These are phyloP conservation scores for Probosciger aterrimus DNA, from an alignment of 2,113 vertebrate species.

Conservation along the genomic window DNA sequence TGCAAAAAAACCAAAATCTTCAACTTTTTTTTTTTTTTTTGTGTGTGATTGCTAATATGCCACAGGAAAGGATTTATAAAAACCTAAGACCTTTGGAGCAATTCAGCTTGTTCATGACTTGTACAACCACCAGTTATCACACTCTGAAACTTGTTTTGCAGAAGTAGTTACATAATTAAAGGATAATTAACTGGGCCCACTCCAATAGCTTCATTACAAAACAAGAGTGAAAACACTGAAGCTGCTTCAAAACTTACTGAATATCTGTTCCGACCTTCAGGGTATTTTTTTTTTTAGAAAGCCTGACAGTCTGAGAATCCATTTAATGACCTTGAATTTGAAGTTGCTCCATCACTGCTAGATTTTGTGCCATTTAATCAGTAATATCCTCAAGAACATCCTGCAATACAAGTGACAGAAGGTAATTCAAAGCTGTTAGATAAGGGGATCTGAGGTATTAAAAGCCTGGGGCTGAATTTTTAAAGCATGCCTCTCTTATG, in stretches of 20 bases:
- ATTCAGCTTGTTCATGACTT: neutral
- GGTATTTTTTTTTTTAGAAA: neutral
- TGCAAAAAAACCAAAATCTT: neutral
- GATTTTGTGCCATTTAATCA: constrained; percentile 18
- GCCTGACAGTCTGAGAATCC: neutral
- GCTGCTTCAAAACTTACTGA: neutral
- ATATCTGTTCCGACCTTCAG: neutral
- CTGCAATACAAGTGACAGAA: neutral
- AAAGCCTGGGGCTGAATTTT: neutral
- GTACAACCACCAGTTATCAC: neutral
- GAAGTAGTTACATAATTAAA: neutral
- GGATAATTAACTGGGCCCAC: neutral
- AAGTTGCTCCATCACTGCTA: neutral
- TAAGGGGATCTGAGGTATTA: neutral
- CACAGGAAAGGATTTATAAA: neutral
- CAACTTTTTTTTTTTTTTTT: neutral
- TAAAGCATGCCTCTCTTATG: neutral
- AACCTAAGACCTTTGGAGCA: neutral
- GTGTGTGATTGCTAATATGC: neutral
- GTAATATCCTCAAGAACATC: constrained; percentile 4
- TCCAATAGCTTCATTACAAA: neutral
- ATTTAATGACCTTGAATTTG: constrained; percentile 16
- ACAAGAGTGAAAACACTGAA: neutral
- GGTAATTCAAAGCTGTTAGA: constrained; percentile 25
- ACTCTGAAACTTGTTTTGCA: neutral